Base-by-base conservation (phyloP, 1,140 invertebrate genomes). In the Drosophila kanapiae region DNA sequence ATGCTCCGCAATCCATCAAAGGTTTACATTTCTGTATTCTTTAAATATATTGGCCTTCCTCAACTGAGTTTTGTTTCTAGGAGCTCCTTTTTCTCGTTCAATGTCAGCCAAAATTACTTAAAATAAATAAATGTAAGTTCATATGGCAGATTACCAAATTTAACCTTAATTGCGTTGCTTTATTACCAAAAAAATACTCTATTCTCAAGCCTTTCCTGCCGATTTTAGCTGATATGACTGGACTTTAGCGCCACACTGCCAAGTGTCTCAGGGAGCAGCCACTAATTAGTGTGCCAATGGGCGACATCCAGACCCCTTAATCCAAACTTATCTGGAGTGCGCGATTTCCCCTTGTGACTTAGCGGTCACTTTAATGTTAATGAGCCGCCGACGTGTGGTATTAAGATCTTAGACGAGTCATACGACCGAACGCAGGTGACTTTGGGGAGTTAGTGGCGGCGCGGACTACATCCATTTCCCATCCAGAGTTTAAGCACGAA, bases 281-380 rank as follows among this genome's bases (percentile, higher is more conserved):
- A 53, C 35, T 40, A 40, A 49, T 69, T 56, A 48, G 10, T 7
- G 13, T 33, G 27, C 14, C 27, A 27, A 45, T 45, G 27, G n/a
- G 10, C 23, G 1, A 6, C 48, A 18, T 16, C 4, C 9, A 11
- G 23, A 27, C 3, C 29, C 11, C 29, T 31, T 71, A 72, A 72
- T 42, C 45, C 53, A 72, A 42, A 60, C 13, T 60, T 60, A 72
- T 72, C 54, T 72, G 16, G 10, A 72, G 68, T 72, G 37, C 31
- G 37, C 40, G 13, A 38, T 11, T 42, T 10, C 29, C 9, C 53
- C 53, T 40, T 72, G 45, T 71, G 67, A 68, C 67, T 67, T 54
- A 43, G 45, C 54, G 54, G 37, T 60, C 67, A 72, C 51, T 70
- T 38, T 49, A 59, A 72, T 58, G 43, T 58, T 70, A 72, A 72